phyloP scores from a whole-genome alignment of 2,113 vertebrate genomes.

The Opisthocomus hoazin region DNA sequence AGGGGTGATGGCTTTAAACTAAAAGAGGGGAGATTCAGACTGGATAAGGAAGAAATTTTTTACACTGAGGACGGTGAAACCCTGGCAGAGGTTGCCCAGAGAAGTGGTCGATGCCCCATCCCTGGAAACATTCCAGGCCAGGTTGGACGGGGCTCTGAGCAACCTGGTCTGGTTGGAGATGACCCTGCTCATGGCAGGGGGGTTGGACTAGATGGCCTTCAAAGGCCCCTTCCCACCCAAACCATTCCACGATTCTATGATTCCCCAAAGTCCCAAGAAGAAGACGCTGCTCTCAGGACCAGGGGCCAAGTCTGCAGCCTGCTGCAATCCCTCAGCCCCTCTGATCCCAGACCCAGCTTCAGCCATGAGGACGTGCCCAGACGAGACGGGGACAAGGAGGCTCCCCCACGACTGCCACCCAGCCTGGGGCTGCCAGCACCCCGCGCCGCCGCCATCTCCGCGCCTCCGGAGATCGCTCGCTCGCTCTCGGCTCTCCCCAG shows the following conservation, averaged over 20 bases:
- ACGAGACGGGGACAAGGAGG: neutral
- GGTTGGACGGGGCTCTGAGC: neutral
- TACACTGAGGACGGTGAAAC: rapidly evolving
- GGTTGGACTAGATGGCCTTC: neutral
- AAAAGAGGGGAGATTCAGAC: neutral
- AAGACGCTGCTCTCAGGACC: neutral
- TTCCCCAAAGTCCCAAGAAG: rapidly evolving
- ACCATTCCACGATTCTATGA: neutral
- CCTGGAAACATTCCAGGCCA: neutral
- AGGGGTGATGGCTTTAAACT: neutral
- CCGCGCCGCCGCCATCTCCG: neutral
- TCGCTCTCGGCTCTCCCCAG: neutral
- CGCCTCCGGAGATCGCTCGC: neutral
- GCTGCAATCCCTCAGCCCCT: neutral
- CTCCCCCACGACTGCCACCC: neutral
- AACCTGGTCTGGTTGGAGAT: neutral
- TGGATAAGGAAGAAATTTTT: neutral
- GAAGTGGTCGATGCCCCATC: neutral
- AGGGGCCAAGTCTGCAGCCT: neutral
- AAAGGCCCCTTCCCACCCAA: neutral
- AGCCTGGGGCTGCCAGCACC: neutral
- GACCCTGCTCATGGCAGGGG: rapidly evolving
- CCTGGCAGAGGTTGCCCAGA: neutral
- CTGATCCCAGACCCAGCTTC: neutral
- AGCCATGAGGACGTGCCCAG: neutral